Evolutionary conservation across 1,140 invertebrate species (phyloP).

Genomic region (Drosophila lini): DNA sequence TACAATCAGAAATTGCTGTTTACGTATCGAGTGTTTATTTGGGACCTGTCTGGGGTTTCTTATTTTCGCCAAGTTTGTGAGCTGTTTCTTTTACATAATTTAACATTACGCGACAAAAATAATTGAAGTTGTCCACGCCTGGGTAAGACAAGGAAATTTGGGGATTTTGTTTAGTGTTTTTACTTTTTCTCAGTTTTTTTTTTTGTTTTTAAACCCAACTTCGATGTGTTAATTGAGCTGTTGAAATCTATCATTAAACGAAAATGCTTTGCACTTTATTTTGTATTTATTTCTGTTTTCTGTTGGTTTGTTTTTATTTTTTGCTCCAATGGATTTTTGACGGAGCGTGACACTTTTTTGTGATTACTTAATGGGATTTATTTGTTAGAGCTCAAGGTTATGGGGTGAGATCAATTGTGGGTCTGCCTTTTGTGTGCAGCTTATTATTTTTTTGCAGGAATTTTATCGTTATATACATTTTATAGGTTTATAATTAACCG

Average conservation of each 20-base stretch:
- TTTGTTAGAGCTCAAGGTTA: slow-evolving; percentile 47
- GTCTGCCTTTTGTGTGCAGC: background rate
- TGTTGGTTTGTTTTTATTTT: background rate
- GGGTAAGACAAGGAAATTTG: slow-evolving; percentile 7
- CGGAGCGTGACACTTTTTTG: slow-evolving; percentile 44
- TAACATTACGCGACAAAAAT: slow-evolving; percentile 36
- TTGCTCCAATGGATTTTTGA: slow-evolving; percentile 32
- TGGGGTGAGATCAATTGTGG: background rate
- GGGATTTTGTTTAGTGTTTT: background rate
- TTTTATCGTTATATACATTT: background rate
- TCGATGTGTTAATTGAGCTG: slow-evolving; percentile 46
- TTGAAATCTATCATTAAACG: slow-evolving; percentile 35
- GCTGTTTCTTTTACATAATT: slow-evolving; percentile 46
- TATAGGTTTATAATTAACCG: background rate
- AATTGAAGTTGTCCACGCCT: slow-evolving; percentile 38
- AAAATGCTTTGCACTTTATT: slow-evolving; percentile 6
- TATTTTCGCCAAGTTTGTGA: slow-evolving; percentile 19
- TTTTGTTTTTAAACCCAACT: background rate
- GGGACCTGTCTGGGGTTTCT: slow-evolving; percentile 18
- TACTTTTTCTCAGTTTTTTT: slow-evolving; percentile 1
- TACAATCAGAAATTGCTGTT: slow-evolving; percentile 52
- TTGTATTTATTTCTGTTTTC: slow-evolving; percentile 18
- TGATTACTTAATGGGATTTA: slow-evolving; percentile 31
- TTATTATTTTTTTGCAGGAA: background rate
- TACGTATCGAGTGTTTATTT: slow-evolving; percentile 43